A percentile compares a stretch with the other conserved stretches of the same genome.
These are phyloP conservation scores for Parapsyche elsis DNA, from an alignment of 1,140 invertebrate genomes.

Conservation along the genomic window DNA sequence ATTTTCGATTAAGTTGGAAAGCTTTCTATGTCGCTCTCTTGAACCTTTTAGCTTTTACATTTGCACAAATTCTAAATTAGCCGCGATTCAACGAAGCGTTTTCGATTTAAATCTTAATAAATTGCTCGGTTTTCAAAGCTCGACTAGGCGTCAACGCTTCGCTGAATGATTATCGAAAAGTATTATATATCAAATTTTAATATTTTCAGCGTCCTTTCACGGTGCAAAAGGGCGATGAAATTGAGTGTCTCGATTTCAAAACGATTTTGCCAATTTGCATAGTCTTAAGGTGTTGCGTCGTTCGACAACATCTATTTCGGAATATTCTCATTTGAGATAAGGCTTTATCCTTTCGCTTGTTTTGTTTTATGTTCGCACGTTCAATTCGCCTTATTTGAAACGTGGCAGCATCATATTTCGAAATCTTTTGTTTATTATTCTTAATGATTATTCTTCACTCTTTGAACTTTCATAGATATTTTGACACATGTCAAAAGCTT, in stretches of 20 bases:
- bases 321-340: background rate
- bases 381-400: no score
- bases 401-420: no score
- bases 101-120: constrained; percentile 6
- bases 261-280: constrained; percentile 20
- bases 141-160: background rate
- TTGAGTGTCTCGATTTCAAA: background rate
- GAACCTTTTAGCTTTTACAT: no score
- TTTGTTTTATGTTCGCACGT: no score
- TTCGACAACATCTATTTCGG: background rate
- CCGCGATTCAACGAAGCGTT: background rate
- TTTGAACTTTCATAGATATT: no score
- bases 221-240: background rate
- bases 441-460: no score
- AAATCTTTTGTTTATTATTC: no score
- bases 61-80: background rate
- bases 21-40: no score
- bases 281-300: background rate
- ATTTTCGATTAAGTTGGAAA: no score
- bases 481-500: no score
- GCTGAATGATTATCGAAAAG: background rate
- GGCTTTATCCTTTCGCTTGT: no score
- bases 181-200: constrained; percentile 16
- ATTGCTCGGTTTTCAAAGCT: constrained; percentile 2
- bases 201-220: background rate